phyloP scores from a whole-genome alignment of 1,140 invertebrate genomes.

The Drosophila rhopaloa region DNA sequence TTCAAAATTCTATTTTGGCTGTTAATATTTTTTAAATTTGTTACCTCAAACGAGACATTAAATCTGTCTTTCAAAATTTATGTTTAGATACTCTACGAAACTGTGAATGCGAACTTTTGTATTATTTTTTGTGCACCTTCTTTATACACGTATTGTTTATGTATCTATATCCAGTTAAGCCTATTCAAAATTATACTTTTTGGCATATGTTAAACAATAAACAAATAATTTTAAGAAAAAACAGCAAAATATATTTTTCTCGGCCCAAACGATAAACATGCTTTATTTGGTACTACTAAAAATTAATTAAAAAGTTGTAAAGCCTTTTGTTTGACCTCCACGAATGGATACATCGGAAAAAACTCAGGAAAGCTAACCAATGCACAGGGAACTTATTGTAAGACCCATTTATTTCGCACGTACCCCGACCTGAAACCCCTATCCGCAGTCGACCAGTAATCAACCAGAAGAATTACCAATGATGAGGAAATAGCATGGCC shows the following conservation, averaged over 20 bases:
- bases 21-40: conserved; percentile 53
- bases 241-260: conserved; percentile 15
- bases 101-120: conserved; percentile 79
- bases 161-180: conserved; percentile 50
- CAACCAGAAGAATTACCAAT: background rate
- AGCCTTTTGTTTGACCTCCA: conserved; percentile 9
- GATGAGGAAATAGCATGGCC: conserved; percentile 37
- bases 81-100: conserved; percentile 63
- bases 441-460: background rate
- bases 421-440: background rate
- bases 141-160: conserved; percentile 57
- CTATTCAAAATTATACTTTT: conserved; percentile 73
- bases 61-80: conserved; percentile 71
- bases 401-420: background rate
- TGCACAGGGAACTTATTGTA: conserved; percentile 18
- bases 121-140: conserved; percentile 76
- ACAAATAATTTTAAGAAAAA: conserved; percentile 47
- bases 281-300: background rate
- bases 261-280: conserved; percentile 10
- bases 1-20: conserved; percentile 83
- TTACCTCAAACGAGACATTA: conserved; percentile 20
- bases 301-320: background rate
- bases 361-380: conserved; percentile 25
- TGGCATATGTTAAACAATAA: conserved; percentile 37
- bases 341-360: background rate